Conservation (phyloP, 92 coral and sea anemone genomes). For the Epizoanthus scotinus region DNA sequence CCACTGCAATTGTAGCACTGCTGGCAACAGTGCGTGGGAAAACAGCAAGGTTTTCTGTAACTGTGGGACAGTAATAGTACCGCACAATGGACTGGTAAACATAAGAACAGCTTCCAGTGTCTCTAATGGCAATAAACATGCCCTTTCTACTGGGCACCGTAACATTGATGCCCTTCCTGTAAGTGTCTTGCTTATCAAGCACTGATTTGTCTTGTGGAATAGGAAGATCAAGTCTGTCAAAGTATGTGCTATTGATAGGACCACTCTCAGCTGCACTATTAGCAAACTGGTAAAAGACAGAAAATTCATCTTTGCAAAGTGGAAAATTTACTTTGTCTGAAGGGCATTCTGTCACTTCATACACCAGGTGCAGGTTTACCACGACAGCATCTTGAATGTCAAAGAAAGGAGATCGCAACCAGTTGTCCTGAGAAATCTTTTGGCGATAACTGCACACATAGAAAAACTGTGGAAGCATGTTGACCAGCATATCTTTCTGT, state of each 20-base stretch:
- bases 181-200: background rate
- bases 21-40: constrained; percentile 7
- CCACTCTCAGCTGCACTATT: background rate
- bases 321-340: background rate
- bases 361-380: background rate
- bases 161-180: background rate
- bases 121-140: constrained; percentile 24
- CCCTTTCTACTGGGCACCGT: background rate
- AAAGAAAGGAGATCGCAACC: constrained; percentile 16
- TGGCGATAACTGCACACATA: background rate
- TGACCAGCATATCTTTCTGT: background rate
- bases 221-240: background rate
- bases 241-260: constrained; percentile 4
- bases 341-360: background rate
- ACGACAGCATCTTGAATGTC: background rate
- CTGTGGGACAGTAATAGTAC: background rate
- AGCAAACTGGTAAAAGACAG: constrained; percentile 13
- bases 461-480: constrained; percentile 20
- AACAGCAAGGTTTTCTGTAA: background rate
- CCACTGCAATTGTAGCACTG: background rate
- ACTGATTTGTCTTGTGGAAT: background rate
- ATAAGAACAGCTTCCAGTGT: constrained; percentile 12
- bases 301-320: constrained; percentile 9
- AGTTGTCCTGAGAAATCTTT: constrained; percentile 5
- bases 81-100: background rate